Evolutionary conservation across 2,888 invertebrate species (phyloP), one percentile per base, ranked within the genome.

Genomic region (Abscondita cerata): DNA sequence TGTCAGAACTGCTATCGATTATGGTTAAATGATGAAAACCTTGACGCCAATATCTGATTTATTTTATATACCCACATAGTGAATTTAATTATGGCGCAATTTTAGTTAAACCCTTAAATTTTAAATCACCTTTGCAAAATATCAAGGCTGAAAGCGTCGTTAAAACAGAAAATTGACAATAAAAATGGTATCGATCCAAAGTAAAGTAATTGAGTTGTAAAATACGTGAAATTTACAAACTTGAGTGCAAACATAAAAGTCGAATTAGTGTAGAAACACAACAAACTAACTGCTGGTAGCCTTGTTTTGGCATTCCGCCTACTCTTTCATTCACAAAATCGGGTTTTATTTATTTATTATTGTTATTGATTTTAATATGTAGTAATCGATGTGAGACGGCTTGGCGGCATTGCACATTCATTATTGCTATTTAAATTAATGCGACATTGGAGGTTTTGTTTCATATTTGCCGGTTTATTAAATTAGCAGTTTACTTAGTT

Each of bases 391-490:
- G 57, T 57, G 60, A 68, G 68, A 68, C 68, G 52, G 68, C 61
- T 62, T 68, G 68, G 67, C 68, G 67, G 67, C 68, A 65, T 68
- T 66, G 66, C 64, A 40, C 44, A 33, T 50, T 52, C 41, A 52
- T 57, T 65, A 63, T 66, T 64, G 66, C 62, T 63, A 67, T 64
- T 67, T 67, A 68, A 67, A 68, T 67, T 33, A 57, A 64, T 64
- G 62, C 61, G 64, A 63, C 63, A 59, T 62, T 68, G 64, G 66
- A 66, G 64, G 64, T 64, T 64, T 64, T 67, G 63, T 62, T 48
- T 52, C 47, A 33, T 16, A 38, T n/a, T 38, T 38, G 12, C 12
- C 12, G 13, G 4, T 12, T 58, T 62, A 65, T 65, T 57, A 58
- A 66, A 61, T 36, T 58, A 44, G 46, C 58, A 60, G 55, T 51